These are phyloP conservation scores for Euborellia annulipes DNA, from an alignment of 1,140 invertebrate species.

Conservation along the genomic window DNA sequence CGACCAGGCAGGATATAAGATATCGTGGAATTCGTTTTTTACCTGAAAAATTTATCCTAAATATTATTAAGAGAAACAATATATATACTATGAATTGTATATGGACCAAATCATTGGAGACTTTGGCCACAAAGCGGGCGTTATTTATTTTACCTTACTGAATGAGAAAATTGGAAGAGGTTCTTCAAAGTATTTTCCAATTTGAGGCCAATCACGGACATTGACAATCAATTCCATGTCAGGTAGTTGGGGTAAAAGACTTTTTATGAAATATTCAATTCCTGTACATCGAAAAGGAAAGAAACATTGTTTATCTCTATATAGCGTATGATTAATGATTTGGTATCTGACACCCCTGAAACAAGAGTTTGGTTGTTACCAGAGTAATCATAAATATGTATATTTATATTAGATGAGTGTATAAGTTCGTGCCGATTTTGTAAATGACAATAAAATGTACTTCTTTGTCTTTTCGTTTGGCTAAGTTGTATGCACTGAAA, in stretches of 20 bases:
- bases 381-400: too few relatives aligned
- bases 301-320: constrained; percentile 69
- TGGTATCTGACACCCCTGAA: constrained; percentile 67
- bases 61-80: constrained; percentile 9
- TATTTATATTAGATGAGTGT: too few relatives aligned
- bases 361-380: too few relatives aligned
- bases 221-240: constrained; percentile 83
- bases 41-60: constrained; percentile 24
- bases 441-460: neutral
- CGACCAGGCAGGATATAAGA: constrained; percentile 93
- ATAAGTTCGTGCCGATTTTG: too few relatives aligned
- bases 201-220: constrained; percentile 83
- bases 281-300: constrained; percentile 83
- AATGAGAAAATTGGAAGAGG: constrained; percentile 80
- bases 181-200: constrained; percentile 41
- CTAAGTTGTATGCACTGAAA: neutral
- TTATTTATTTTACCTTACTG: constrained; percentile 88
- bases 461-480: neutral
- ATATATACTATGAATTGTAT: constrained; percentile 7
- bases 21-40: constrained; percentile 71
- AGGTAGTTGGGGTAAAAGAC: constrained; percentile 45
- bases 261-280: constrained; percentile 69
- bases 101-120: constrained; percentile 14
- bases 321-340: constrained; percentile 63
- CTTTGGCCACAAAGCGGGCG: too few relatives aligned